Evolutionary conservation across 30 jellyfish, hydroid and myxozoan species (phyloP).

Genomic region (Sanderia malayensis): DNA sequence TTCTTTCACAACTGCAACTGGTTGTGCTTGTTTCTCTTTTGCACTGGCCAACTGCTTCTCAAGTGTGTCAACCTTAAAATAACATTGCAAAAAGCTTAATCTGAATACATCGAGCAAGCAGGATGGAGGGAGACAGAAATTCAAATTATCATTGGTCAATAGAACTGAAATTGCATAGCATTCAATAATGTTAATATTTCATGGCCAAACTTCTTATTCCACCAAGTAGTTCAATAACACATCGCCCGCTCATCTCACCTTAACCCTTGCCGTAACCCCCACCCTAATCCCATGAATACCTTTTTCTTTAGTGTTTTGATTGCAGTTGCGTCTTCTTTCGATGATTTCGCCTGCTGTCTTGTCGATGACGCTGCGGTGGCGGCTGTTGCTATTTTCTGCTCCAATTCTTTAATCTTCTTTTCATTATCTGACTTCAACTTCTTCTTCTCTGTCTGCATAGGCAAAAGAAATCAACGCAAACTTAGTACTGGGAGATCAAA

Average conservation of each 20-base stretch:
- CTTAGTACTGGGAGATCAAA: too few relatives aligned
- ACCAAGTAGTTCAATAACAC: too few relatives aligned
- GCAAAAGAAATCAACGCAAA: too few relatives aligned
- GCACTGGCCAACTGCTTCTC: slow-evolving; percentile 63
- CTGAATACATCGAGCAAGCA: too few relatives aligned
- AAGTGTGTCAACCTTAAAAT: slow-evolving; percentile 51
- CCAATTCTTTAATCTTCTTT: slow-evolving; percentile 31
- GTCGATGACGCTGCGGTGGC: slow-evolving; percentile 34
- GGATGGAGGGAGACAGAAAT: too few relatives aligned
- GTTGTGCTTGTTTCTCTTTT: slow-evolving; percentile 40
- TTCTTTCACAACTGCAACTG: slow-evolving; percentile 31
- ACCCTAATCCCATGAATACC: slow-evolving; percentile 23
- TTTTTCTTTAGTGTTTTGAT: slow-evolving; percentile 48
- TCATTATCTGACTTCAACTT: slow-evolving; percentile 28
- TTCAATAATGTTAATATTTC: too few relatives aligned
- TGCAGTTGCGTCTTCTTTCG: slow-evolving; percentile 47
- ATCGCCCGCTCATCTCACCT: too few relatives aligned
- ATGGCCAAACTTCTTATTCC: too few relatives aligned
- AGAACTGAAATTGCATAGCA: too few relatives aligned
- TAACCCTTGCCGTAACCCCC: too few relatives aligned
- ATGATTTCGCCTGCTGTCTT: slow-evolving; percentile 15
- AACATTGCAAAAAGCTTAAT: too few relatives aligned
- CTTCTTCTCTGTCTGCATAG: slow-evolving; percentile 45
- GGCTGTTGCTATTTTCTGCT: slow-evolving; percentile 37
- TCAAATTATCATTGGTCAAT: too few relatives aligned